Conservation (phyloP, 2,888 invertebrate species). For the Tiliacea citrago region DNA sequence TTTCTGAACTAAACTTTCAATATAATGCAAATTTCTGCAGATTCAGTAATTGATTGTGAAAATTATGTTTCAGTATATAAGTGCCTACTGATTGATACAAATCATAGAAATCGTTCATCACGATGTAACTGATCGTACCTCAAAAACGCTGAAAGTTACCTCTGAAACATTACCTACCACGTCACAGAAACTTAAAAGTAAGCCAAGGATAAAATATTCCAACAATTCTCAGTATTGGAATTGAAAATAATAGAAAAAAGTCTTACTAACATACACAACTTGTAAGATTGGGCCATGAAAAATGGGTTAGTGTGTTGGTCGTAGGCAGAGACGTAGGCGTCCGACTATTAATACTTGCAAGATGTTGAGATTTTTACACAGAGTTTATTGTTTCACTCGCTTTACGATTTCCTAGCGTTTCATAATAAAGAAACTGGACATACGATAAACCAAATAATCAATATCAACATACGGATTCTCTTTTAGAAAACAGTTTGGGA, state of each 20-base stretch:
- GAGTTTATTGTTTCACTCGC: constrained; percentile 36
- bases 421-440: constrained; percentile 32
- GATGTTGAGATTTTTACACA: constrained; percentile 35
- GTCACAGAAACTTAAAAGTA: constrained; percentile 19
- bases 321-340: constrained; percentile 58
- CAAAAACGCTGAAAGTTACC: constrained; percentile 15
- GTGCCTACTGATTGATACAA: neutral
- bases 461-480: neutral
- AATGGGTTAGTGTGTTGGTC: constrained; percentile 59
- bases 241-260: constrained; percentile 39
- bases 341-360: constrained; percentile 45
- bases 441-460: constrained; percentile 25
- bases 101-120: neutral
- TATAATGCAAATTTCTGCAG: neutral
- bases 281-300: constrained; percentile 49
- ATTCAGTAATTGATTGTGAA: no score
- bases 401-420: constrained; percentile 31
- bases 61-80: neutral
- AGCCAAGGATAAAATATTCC: constrained; percentile 43
- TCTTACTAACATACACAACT: constrained; percentile 43
- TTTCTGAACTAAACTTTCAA: neutral
- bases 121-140: neutral
- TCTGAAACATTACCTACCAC: constrained; percentile 5
- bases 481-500: no score
- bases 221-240: constrained; percentile 19